A percentile compares a stretch with the other conserved stretches of the same genome.
Conservation (phyloP, 2,888 invertebrate genomes). For the Ceraclea dissimilis region DNA sequence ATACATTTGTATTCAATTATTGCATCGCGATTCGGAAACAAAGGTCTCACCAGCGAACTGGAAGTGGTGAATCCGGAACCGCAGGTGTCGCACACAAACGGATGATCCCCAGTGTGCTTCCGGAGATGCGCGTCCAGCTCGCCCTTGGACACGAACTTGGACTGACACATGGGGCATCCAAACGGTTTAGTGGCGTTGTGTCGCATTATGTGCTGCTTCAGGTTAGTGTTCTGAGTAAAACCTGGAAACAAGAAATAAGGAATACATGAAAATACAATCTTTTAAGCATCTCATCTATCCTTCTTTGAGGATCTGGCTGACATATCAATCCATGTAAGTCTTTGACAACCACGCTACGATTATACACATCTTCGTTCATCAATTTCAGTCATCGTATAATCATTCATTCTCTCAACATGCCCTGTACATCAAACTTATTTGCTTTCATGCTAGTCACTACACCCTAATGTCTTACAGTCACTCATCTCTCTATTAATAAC, state of each 20-base stretch:
- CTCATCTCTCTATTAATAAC: too few relatives aligned
- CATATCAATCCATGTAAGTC: too few relatives aligned
- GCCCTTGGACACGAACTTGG: constrained; percentile 36
- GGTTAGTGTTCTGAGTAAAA: constrained; percentile 38
- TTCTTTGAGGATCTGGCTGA: neutral
- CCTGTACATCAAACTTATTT: too few relatives aligned
- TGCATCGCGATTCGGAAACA: neutral
- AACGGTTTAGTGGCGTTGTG: constrained; percentile 38
- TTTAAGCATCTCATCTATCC: neutral
- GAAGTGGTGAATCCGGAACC: constrained; percentile 36
- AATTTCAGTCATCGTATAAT: too few relatives aligned
- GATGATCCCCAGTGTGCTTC: constrained; percentile 38
- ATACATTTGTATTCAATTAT: too few relatives aligned
- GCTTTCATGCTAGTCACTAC: too few relatives aligned
- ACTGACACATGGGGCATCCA: constrained; percentile 34
- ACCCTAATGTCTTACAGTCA: too few relatives aligned
- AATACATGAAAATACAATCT: neutral
- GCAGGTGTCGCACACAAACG: constrained; percentile 36
- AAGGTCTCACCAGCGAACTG: constrained; percentile 32
- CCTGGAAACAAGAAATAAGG: constrained; percentile 22
- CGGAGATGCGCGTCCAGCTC: constrained; percentile 36
- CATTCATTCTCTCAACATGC: too few relatives aligned
- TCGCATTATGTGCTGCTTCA: constrained; percentile 37
- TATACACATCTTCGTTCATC: too few relatives aligned
- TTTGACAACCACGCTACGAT: too few relatives aligned